These are phyloP conservation scores for Thamnophis sirtalis DNA, from an alignment of 2,113 vertebrate species.

Conservation along the genomic window DNA sequence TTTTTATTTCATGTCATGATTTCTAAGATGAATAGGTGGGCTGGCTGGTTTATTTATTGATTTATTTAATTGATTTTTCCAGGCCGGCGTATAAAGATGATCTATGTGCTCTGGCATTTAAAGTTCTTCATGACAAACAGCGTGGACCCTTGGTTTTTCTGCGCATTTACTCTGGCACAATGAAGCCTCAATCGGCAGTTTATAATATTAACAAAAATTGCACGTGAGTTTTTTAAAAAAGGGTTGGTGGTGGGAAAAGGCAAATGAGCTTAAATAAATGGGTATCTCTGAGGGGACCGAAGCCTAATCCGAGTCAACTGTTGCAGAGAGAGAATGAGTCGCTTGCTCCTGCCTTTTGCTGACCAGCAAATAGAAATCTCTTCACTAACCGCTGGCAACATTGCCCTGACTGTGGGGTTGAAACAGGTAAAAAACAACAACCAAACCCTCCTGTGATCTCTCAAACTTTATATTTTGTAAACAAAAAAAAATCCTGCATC, in stretches of 20 bases:
- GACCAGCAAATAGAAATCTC: slow-evolving; percentile 93
- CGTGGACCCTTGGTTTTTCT: slow-evolving; percentile 92
- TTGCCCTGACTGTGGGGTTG: slow-evolving; percentile 90
- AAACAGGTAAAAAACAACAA: slow-evolving; percentile 81
- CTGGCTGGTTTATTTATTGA: neutral
- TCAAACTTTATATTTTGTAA: neutral
- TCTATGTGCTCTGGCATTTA: slow-evolving; percentile 92
- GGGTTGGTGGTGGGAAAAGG: neutral
- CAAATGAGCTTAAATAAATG: neutral
- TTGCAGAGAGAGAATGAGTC: slow-evolving; percentile 90
- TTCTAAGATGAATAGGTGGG: neutral
- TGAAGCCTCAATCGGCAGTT: slow-evolving; percentile 86
- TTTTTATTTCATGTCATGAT: neutral
- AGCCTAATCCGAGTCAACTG: slow-evolving; percentile 33
- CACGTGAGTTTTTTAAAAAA: slow-evolving; percentile 72
- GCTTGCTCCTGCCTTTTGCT: slow-evolving; percentile 91
- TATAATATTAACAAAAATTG: slow-evolving; percentile 90
- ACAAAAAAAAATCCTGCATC: neutral
- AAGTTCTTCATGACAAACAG: slow-evolving; percentile 94
- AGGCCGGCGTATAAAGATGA: slow-evolving; percentile 90
- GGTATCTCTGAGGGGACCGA: neutral
- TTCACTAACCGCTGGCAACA: slow-evolving; percentile 88
- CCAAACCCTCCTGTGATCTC: neutral
- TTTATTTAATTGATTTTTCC: slow-evolving; percentile 33
- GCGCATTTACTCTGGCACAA: slow-evolving; percentile 87